Evolutionary conservation across 2,113 vertebrate genomes (phyloP), one percentile per base, ranked within the genome.

Genomic region (Neoarius graeffei): DNA sequence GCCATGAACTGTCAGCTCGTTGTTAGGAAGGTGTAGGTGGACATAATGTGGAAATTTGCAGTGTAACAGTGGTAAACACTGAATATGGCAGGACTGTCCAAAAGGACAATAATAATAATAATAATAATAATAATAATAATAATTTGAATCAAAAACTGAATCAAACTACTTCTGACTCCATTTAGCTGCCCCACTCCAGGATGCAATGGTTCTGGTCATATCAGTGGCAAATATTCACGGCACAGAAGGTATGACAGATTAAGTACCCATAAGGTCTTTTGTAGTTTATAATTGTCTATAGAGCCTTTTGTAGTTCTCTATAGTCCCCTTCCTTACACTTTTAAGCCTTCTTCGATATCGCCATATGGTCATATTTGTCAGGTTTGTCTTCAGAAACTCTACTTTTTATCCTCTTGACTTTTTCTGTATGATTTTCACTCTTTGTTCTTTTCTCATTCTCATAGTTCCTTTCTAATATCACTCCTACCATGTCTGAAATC

Each of bases 181-280:
- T 91, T 90, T 94, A 99, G 98, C 96, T 99, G 98, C 93, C 98
- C 98, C 89, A 99, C 97, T 88, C 98, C 97, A 89, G 98, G 98
- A 95, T 99, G 98, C 94, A 96, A 97, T 0, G 98, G 98, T 95
- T 97, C 96, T 54, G 98, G 98, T 93, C 98, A 99, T 88, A 96
- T 96, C 93, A 97, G 98, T 94, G 97, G 97, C 91, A 98, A 98
- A 95, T 98, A 99, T 90, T 97, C 98, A 90, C 96, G 98, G 90
- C 98, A 99, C 94, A 96, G 98, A 94, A 99, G 98, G 98, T 99
- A 96, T 96, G 94, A 91, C 92, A 94, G 92, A 92, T 92, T 79
- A 90, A 90, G 83, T 89, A 60, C 80, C 83, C 71, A 59, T 56
- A 52, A 81, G 11, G 27, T 82, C 64, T 59, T 73, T 19, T 23